A percentile compares a stretch with the other conserved stretches of the same genome.
These are phyloP conservation scores for Eupelmus urozonus DNA, from an alignment of 2,888 invertebrate genomes.

Conservation along the genomic window DNA sequence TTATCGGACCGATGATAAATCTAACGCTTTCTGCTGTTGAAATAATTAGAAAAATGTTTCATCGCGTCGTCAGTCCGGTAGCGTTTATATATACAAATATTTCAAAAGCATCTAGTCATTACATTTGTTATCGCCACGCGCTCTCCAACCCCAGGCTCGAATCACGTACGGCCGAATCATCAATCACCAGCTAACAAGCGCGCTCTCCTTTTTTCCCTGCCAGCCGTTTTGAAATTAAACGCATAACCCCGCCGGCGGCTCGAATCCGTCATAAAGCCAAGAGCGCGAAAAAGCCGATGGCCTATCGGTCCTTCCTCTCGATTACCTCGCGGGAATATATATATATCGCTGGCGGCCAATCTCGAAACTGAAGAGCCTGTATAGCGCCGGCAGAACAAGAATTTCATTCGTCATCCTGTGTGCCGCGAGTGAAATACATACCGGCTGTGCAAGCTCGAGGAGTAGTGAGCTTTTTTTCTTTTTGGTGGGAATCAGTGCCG, in stretches of 20 bases:
- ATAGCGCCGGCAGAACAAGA: constrained; percentile 12
- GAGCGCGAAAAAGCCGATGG: constrained; percentile 9
- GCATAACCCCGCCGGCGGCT: background rate
- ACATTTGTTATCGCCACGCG: too few relatives aligned
- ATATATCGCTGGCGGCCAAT: constrained; percentile 33
- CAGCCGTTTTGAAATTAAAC: constrained; percentile 21
- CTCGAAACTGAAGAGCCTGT: constrained; percentile 41
- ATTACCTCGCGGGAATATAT: constrained; percentile 46
- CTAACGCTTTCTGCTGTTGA: too few relatives aligned
- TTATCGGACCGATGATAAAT: background rate
- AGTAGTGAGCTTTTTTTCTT: background rate
- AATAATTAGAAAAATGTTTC: too few relatives aligned
- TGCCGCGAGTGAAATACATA: background rate
- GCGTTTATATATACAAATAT: too few relatives aligned
- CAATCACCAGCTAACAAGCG: constrained; percentile 8
- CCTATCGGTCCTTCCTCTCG: constrained; percentile 51
- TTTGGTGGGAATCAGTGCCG: constrained; percentile 12
- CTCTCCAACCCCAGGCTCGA: too few relatives aligned
- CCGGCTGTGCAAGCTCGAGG: too few relatives aligned
- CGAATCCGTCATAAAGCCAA: constrained; percentile 17
- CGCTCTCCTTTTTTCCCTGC: background rate
- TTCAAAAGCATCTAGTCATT: too few relatives aligned
- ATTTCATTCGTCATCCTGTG: constrained; percentile 50
- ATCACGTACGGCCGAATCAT: too few relatives aligned
- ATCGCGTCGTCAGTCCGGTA: too few relatives aligned